Evolutionary conservation across 2,113 vertebrate species (phyloP).

Genomic region (Tachysurus vachellii): DNA sequence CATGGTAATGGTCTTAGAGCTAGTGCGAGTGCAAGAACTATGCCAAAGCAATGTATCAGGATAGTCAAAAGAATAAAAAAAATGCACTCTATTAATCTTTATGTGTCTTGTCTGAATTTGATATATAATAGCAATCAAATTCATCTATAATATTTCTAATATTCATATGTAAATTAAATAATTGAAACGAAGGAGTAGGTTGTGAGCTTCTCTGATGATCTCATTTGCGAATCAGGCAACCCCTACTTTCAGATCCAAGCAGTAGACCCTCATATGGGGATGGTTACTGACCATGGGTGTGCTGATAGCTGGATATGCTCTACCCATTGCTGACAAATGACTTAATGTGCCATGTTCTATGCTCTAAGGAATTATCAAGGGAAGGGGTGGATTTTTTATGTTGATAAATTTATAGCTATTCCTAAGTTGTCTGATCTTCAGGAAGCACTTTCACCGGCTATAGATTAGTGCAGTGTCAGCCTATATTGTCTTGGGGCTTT

Average conservation of each 20-base stretch:
- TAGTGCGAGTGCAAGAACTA: background rate
- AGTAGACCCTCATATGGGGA: background rate
- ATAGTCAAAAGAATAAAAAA: background rate
- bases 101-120: background rate
- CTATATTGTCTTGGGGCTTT: slow-evolving; percentile 8
- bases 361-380: slow-evolving; percentile 11
- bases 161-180: background rate
- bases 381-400: background rate
- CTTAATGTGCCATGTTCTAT: slow-evolving; percentile 16
- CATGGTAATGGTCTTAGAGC: background rate
- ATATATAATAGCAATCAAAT: background rate
- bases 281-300: background rate
- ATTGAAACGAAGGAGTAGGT: background rate
- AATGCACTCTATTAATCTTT: background rate
- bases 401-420: slow-evolving; percentile 31
- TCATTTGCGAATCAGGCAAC: background rate
- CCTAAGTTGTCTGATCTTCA: slow-evolving; percentile 25
- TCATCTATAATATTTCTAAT: background rate
- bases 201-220: background rate
- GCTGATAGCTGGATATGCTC: background rate
- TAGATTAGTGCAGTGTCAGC: slow-evolving; percentile 38
- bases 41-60: background rate
- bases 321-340: slow-evolving; percentile 20
- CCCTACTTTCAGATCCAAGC: background rate
- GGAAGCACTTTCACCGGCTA: slow-evolving; percentile 21